Percentiles rank a stretch among this genome's conserved stretches.
phyloP scores from a whole-genome alignment of 1,140 invertebrate species.

The Neodiprion pinetum region DNA sequence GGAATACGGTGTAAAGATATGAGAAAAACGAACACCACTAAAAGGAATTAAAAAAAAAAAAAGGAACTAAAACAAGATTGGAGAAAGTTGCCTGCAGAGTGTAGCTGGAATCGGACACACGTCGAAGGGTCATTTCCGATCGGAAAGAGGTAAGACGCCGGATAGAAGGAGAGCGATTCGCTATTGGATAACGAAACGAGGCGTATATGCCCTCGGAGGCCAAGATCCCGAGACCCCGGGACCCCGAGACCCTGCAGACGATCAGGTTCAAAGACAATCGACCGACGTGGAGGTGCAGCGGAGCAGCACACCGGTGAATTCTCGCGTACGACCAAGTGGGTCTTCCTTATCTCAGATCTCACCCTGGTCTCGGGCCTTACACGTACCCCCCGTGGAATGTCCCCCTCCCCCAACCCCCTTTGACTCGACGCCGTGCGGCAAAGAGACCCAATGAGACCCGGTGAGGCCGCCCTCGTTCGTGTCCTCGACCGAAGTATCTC shows the following conservation, averaged over 20 bases:
- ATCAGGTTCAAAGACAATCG: slow-evolving; percentile 4
- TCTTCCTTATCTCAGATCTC: slow-evolving; percentile 41
- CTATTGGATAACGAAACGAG: neutral
- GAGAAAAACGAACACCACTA: too few relatives aligned
- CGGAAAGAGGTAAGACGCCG: neutral
- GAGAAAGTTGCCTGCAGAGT: neutral
- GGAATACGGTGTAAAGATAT: neutral
- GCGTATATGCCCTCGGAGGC: neutral
- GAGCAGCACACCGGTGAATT: neutral
- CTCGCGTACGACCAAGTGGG: slow-evolving; percentile 6
- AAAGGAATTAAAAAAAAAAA: neutral
- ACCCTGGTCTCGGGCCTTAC: slow-evolving; percentile 27
- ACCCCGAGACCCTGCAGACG: neutral
- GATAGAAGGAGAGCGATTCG: slow-evolving; percentile 7
- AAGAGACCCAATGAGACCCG: slow-evolving; percentile 1
- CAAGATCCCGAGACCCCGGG: neutral
- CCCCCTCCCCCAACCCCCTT: slow-evolving; percentile 21
- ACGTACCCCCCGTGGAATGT: slow-evolving; percentile 46
- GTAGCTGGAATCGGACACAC: neutral
- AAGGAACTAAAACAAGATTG: neutral
- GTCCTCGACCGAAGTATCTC: slow-evolving; percentile 36
- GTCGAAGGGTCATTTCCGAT: neutral
- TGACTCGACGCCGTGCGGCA: neutral
- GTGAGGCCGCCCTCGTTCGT: slow-evolving; percentile 25
- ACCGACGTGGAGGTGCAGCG: neutral